These are phyloP conservation scores for Brenthis hecate DNA, from an alignment of 2,888 invertebrate species.

Conservation along the genomic window DNA sequence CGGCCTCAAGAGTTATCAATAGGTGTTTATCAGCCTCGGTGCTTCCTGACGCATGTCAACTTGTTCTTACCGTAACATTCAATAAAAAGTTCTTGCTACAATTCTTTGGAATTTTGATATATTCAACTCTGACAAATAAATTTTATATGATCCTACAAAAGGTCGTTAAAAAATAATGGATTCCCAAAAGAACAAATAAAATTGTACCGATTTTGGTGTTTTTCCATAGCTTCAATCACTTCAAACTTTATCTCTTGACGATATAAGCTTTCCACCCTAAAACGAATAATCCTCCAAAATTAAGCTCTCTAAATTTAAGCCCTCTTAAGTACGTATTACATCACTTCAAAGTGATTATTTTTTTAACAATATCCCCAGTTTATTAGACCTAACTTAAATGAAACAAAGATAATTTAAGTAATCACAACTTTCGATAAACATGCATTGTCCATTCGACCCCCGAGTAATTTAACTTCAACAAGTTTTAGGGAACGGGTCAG, in stretches of 20 bases:
- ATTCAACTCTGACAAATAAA: not conserved
- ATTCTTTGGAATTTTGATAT: not conserved
- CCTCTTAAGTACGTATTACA: too few species aligned
- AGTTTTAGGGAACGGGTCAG: slow-evolving; percentile 49
- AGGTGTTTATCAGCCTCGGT: not conserved
- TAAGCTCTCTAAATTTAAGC: too few species aligned
- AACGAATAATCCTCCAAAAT: too few species aligned
- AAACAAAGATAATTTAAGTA: slow-evolving; percentile 43
- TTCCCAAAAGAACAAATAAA: too few species aligned
- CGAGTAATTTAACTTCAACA: slow-evolving; percentile 54
- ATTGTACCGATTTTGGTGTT: too few species aligned
- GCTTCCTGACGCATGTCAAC: not conserved
- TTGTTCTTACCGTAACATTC: not conserved
- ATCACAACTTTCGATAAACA: slow-evolving; percentile 62
- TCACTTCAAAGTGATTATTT: not conserved
- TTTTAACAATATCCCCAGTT: not conserved
- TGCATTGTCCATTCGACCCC: slow-evolving; percentile 57
- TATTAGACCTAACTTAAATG: not conserved
- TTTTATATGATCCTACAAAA: too few species aligned
- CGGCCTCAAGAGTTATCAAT: not conserved
- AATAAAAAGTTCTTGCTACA: not conserved
- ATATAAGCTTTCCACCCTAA: too few species aligned
- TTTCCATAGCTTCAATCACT: too few species aligned
- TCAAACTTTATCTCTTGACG: too few species aligned
- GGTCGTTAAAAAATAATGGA: too few species aligned